Conservation (phyloP, 2,888 invertebrate genomes). For the Eupithecia insigniata region DNA sequence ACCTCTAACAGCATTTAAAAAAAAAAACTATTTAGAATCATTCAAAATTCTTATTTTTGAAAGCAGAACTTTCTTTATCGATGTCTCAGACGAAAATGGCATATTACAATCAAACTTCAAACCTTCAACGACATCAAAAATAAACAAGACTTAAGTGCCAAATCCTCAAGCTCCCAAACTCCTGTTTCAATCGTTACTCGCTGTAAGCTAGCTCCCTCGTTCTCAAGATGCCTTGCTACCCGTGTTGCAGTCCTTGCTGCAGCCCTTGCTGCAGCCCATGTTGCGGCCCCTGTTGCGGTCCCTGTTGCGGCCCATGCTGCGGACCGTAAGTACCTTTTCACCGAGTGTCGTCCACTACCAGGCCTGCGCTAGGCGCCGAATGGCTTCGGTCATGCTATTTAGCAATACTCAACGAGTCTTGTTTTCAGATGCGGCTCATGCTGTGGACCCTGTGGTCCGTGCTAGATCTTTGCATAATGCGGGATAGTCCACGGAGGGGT, state of each 20-base stretch:
- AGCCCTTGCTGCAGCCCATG: conserved; percentile 57
- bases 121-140: conserved; percentile 50
- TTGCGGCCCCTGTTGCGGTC: conserved; percentile 58
- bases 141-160: background rate
- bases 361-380: background rate
- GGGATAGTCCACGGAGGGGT: background rate
- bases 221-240: conserved; percentile 62
- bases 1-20: background rate
- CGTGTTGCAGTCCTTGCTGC: conserved; percentile 53
- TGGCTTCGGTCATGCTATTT: background rate
- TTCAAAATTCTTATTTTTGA: conserved; percentile 16
- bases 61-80: conserved; percentile 46
- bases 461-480: background rate
- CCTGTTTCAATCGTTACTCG: conserved; percentile 1
- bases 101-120: conserved; percentile 59
- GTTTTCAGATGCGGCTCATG: background rate
- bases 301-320: conserved; percentile 48
- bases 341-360: background rate
- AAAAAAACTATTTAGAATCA: conserved; percentile 26
- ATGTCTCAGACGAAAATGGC: conserved; percentile 19
- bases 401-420: background rate
- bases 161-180: background rate
- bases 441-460: conserved; percentile 1
- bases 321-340: conserved; percentile 11
- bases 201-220: background rate